Percentiles rank a stretch among this genome's conserved stretches.
These are phyloP conservation scores for Arremon brunneinucha DNA, from an alignment of 2,797 vertebrate species.

Conservation along the genomic window DNA sequence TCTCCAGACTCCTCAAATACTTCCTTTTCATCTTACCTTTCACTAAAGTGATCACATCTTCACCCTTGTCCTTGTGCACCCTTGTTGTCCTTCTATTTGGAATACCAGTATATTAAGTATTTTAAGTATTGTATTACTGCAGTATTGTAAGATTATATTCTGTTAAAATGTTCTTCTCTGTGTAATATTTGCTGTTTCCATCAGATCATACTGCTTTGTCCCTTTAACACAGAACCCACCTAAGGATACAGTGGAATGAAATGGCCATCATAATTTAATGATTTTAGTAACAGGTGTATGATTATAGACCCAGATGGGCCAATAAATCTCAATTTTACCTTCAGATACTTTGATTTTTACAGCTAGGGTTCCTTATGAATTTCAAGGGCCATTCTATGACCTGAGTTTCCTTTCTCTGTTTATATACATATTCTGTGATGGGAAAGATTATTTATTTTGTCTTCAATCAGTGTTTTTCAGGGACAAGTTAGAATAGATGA, in stretches of 20 bases:
- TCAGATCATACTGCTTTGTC: not conserved
- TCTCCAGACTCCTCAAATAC: not conserved
- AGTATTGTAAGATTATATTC: not conserved
- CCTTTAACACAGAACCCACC: not conserved
- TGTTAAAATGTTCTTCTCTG: not conserved
- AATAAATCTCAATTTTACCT: not conserved
- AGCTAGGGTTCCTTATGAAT: not conserved
- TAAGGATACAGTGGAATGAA: not conserved
- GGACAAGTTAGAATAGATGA: not conserved
- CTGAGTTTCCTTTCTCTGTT: not conserved
- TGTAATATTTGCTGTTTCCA: not conserved
- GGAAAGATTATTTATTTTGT: not conserved
- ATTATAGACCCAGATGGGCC: not conserved
- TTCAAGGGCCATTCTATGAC: not conserved
- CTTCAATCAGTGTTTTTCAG: not conserved
- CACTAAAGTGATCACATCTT: not conserved
- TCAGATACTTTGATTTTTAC: not conserved
- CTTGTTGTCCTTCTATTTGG: not conserved
- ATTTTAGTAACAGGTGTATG: not conserved
- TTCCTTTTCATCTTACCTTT: not conserved
- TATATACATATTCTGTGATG: not conserved
- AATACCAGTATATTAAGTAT: not conserved
- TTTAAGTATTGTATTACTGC: too few relatives aligned
- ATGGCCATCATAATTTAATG: not conserved
- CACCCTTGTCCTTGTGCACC: not conserved